phyloP scores from a whole-genome alignment of 2,888 invertebrate species.

The Drosophila eohydei region DNA sequence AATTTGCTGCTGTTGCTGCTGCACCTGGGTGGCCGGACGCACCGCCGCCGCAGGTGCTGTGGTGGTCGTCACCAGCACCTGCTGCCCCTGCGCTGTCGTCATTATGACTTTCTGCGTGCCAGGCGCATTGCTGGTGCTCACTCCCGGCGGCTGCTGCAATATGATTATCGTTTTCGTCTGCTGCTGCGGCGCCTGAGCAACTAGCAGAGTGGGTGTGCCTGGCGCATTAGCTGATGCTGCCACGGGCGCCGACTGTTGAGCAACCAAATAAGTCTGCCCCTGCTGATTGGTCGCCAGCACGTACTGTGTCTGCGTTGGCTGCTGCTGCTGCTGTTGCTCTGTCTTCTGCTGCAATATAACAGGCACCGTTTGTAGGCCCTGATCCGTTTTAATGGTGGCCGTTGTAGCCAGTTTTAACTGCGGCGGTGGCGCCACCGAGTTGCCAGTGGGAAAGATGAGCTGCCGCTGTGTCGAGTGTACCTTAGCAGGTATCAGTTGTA shows the following conservation, averaged over 20 bases:
- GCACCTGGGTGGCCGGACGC: slow-evolving; percentile 29
- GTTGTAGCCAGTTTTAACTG: slow-evolving; percentile 80
- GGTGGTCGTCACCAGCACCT: slow-evolving; percentile 87
- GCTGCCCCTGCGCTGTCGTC: slow-evolving; percentile 88
- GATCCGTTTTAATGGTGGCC: slow-evolving; percentile 84
- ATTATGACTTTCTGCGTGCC: slow-evolving; percentile 87
- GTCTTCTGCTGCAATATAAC: slow-evolving; percentile 82
- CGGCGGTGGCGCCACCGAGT: slow-evolving; percentile 30
- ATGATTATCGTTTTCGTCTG: slow-evolving; percentile 90
- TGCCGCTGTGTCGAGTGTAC: slow-evolving; percentile 81
- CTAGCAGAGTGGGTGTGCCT: slow-evolving; percentile 86
- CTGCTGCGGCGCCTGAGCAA: slow-evolving; percentile 89
- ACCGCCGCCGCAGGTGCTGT: slow-evolving; percentile 60
- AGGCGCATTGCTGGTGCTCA: slow-evolving; percentile 59
- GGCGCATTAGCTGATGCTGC: slow-evolving; percentile 86
- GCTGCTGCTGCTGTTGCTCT: slow-evolving; percentile 55
- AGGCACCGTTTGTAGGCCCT: slow-evolving; percentile 84
- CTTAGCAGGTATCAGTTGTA: slow-evolving; percentile 82
- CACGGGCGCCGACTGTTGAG: slow-evolving; percentile 86
- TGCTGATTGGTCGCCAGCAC: slow-evolving; percentile 85
- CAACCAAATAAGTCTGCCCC: slow-evolving; percentile 88
- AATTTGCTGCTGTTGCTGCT: slow-evolving; percentile 48
- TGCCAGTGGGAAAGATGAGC: slow-evolving; percentile 76
- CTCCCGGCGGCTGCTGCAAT: slow-evolving; percentile 87
- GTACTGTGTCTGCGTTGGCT: slow-evolving; percentile 82